Conservation (phyloP, 1,140 invertebrate species). For the Parasteatoda tepidariorum region DNA sequence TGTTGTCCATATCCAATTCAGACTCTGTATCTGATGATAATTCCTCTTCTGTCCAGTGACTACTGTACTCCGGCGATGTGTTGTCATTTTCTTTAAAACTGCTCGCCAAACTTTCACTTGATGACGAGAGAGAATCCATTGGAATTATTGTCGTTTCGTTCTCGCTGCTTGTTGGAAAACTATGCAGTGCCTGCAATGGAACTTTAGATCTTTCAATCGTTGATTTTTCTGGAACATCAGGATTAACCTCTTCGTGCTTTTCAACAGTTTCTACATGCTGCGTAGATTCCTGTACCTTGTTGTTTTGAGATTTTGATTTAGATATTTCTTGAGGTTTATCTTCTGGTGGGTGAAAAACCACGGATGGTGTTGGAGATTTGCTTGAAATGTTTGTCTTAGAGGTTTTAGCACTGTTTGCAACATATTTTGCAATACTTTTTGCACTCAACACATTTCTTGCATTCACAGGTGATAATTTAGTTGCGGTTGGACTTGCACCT, state of each 20-base stretch:
- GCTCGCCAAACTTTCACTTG: background rate
- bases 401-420: too few relatives aligned
- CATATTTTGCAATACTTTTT: too few relatives aligned
- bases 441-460: too few relatives aligned
- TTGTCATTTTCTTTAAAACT: constrained; percentile 38
- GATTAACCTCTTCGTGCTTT: too few relatives aligned
- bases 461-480: too few relatives aligned
- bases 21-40: constrained; percentile 1
- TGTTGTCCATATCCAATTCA: constrained; percentile 29
- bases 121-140: background rate
- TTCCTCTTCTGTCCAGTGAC: constrained; percentile 43
- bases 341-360: too few relatives aligned
- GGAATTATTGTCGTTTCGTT: constrained; percentile 35
- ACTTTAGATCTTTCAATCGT: background rate
- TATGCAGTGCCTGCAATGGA: background rate
- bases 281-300: too few relatives aligned
- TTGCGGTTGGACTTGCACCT: too few relatives aligned
- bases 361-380: too few relatives aligned
- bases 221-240: background rate
- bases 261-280: too few relatives aligned
- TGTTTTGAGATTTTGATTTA: background rate
- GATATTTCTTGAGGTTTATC: too few relatives aligned
- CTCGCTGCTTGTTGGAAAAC: constrained; percentile 13
- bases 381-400: too few relatives aligned
- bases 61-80: constrained; percentile 21